Base-by-base conservation (phyloP, 1,140 invertebrate species). In the Oncopodura yosiiana region DNA sequence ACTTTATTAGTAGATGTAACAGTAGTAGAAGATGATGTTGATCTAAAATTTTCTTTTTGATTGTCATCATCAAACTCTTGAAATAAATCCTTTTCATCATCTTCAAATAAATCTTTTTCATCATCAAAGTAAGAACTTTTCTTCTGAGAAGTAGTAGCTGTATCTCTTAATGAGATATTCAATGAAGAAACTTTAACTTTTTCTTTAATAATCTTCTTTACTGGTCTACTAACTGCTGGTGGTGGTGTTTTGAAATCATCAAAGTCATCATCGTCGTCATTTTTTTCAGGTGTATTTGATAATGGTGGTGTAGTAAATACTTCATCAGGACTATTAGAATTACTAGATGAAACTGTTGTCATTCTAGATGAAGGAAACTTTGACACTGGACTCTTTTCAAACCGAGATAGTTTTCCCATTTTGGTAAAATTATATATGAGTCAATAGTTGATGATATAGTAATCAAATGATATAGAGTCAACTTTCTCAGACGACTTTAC, bases 401-500 rank as follows among this genome's bases (percentile, higher is more conserved):
- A 44, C 27, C 34, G 27, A 11, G 27, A 34, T 53, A 45, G n/a
- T 19, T 34, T 53, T 23, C 42, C 44, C 51, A 53, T 53, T 16
- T 19, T 53, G 21, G 8, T 37, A 21, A 24, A n/a, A n/a, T n/a
- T n/a, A n/a, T n/a, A n/a, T n/a, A n/a, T n/a, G n/a, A n/a, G n/a
- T n/a, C n/a, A n/a, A n/a, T n/a, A n/a, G n/a, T n/a, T n/a, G n/a
- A n/a, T n/a, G n/a, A n/a, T n/a, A n/a, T n/a, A n/a, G n/a, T n/a
- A n/a, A n/a, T n/a, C n/a, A n/a, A n/a, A n/a, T n/a, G n/a, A n/a
- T n/a, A n/a, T n/a, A n/a, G n/a, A n/a, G n/a, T n/a, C n/a, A n/a
- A n/a, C n/a, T n/a, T n/a, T n/a, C n/a, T n/a, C n/a, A n/a, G n/a
- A n/a, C n/a, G n/a, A n/a, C n/a, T n/a, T n/a, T n/a, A n/a, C n/a